phyloP scores from a whole-genome alignment of 2,113 vertebrate genomes.

The Isurus oxyrinchus region DNA sequence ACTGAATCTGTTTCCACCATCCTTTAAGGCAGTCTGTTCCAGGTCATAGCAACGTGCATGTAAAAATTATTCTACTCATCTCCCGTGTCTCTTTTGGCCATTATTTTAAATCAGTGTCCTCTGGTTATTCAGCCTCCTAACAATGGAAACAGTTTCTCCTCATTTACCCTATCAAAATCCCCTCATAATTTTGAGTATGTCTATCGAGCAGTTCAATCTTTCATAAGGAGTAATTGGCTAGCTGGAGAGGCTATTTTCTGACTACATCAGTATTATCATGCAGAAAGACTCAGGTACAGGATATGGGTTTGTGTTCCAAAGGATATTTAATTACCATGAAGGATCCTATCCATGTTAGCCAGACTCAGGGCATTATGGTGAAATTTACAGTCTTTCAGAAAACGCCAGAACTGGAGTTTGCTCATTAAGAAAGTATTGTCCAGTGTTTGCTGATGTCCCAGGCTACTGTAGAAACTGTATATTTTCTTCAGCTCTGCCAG shows the following conservation, averaged over 20 bases:
- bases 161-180: not conserved
- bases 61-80: not conserved
- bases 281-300: not conserved
- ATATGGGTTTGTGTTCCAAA: not conserved
- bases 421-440: conserved; percentile 67
- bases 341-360: conserved; percentile 61
- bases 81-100: not conserved
- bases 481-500: conserved; percentile 60
- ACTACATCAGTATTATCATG: not conserved
- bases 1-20: not conserved
- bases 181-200: not conserved
- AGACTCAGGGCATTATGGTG: conserved; percentile 63
- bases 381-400: conserved; percentile 79
- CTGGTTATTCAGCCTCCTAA: not conserved
- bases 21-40: too few species aligned
- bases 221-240: not conserved
- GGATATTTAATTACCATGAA: conserved; percentile 54
- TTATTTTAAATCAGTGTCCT: not conserved
- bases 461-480: conserved; percentile 77
- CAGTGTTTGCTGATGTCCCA: conserved; percentile 56
- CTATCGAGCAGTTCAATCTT: not conserved
- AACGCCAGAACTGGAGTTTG: conserved; percentile 76
- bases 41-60: not conserved
- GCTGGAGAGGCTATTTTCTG: not conserved
- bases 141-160: not conserved